Evolutionary conservation across 2,797 vertebrate species (phyloP), one percentile per base, ranked within the genome.

Genomic region (Peromyscus melanophrys): DNA sequence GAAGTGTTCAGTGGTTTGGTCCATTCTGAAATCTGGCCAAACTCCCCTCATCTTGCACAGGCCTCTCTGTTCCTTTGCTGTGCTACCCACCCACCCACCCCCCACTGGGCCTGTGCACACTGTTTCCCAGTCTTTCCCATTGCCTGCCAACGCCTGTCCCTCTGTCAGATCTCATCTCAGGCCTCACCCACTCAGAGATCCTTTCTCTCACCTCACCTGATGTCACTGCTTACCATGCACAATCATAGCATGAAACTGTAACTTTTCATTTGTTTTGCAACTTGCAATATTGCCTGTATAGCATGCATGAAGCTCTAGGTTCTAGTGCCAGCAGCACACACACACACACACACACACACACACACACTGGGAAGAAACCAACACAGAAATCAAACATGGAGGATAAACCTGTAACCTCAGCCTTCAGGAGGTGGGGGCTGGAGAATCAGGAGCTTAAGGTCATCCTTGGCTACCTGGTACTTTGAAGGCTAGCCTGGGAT

Each of bases 211-310:
- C 19, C 49, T 92, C 27, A 31, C n/a, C 49, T 4, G 49, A 37
- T 40, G 29, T 21, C 21, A 9, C 17, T 77, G 94, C 80, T 91
- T 91, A 46, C 19, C 61, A 92, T 4, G 16, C 21, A 55, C 59
- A 71, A 3, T 49, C 34, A 75, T 55, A 49, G 52, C 55, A 69
- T 0, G 2, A 7, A 43, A 14, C 76, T 31, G 1, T 27, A 82
- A 31, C 29, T 93, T 89, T 83, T 46, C 19, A 67, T 73, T 94
- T 86, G 13, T 65, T 93, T 89, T 76, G 55, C 87, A 69, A 83
- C 40, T 81, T 95, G 73, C n/a, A 92, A 59, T 76, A 78, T 71
- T 65, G 0, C 25, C 67, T 76, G 4, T 52, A 6, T 73, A 57
- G 7, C 31, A 73, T 29, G 4, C 67, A 40, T 2, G 16, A 73